Evolutionary conservation across 2,797 vertebrate genomes (phyloP).

Genomic region (Fundulus diaphanus): DNA sequence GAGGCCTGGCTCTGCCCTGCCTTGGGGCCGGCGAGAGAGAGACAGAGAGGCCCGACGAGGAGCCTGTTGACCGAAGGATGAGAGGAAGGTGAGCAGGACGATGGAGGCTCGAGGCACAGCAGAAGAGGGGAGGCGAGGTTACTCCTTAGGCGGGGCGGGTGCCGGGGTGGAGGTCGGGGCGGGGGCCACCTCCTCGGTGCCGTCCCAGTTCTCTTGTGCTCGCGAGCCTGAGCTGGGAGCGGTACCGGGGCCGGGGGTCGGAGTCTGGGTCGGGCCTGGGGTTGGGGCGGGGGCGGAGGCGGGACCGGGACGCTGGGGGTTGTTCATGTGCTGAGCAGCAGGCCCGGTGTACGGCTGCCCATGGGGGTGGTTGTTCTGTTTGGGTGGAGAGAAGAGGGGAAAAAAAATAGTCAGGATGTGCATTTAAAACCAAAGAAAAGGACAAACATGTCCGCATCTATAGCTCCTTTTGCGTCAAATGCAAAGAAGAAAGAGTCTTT

Average conservation of each 20-base stretch:
- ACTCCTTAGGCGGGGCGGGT: conserved; percentile 95
- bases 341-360: conserved; percentile 99
- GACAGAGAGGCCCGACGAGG: conserved; percentile 79
- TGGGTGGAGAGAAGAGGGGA: background rate
- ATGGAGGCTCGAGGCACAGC: conserved; percentile 80
- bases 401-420: background rate
- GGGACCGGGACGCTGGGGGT: conserved; percentile 95
- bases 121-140: conserved; percentile 79
- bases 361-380: conserved; percentile 98
- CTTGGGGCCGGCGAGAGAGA: conserved; percentile 63
- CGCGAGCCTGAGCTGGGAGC: conserved; percentile 86
- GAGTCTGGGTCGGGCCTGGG: conserved; percentile 64
- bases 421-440: background rate
- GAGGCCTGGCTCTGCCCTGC: conserved; percentile 88
- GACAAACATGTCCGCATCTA: too few relatives aligned
- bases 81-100: conserved; percentile 76
- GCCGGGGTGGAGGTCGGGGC: conserved; percentile 67
- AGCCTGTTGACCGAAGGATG: conserved; percentile 83
- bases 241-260: conserved; percentile 57
- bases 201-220: conserved; percentile 99
- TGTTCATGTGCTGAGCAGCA: conserved; percentile 99
- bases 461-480: background rate
- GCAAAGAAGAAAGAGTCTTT: background rate
- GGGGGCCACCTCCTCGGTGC: conserved; percentile 93
- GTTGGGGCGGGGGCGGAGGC: conserved; percentile 74